Evolutionary conservation across 2,113 vertebrate genomes (phyloP).

Genomic region (Lampris megalopsis): DNA sequence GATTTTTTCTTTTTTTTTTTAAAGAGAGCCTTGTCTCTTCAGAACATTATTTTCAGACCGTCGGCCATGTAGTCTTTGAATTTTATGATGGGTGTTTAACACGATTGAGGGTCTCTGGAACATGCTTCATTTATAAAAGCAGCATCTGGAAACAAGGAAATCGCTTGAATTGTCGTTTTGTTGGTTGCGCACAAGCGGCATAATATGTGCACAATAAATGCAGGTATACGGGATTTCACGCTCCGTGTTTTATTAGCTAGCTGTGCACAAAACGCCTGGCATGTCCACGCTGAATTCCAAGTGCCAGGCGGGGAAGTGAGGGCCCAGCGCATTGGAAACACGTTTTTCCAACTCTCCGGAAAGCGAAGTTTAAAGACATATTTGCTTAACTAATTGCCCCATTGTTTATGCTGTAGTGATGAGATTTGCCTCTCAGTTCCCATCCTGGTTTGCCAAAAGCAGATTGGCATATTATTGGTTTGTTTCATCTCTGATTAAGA

Average conservation of each 20-base stretch:
- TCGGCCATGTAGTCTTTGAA: no score
- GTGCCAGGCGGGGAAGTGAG: slow-evolving; percentile 38
- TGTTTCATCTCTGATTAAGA: slow-evolving; percentile 67
- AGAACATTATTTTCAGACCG: no score
- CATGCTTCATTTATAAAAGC: no score
- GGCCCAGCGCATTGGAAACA: slow-evolving; percentile 58
- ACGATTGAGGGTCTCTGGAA: no score
- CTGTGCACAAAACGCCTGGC: slow-evolving; percentile 20
- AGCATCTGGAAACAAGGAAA: slow-evolving; percentile 36
- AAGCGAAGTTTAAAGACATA: slow-evolving; percentile 56
- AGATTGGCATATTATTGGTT: slow-evolving; percentile 48
- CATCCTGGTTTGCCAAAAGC: slow-evolving; percentile 40
- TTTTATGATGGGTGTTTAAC: no score
- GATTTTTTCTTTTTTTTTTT: no score
- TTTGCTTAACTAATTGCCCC: slow-evolving; percentile 64
- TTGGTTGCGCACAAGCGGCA: slow-evolving; percentile 23
- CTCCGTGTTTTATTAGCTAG: slow-evolving; percentile 46
- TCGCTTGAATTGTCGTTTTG: slow-evolving; percentile 1
- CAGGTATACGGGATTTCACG: slow-evolving; percentile 33
- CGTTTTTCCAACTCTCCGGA: slow-evolving; percentile 32
- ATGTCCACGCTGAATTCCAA: slow-evolving; percentile 38
- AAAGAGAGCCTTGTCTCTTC: no score
- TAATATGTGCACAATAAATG: slow-evolving; percentile 32
- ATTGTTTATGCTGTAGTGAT: slow-evolving; percentile 62
- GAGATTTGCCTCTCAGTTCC: slow-evolving; percentile 40